Conservation (phyloP, 1,140 invertebrate species). For the Lepeophtheirus salmonis region DNA sequence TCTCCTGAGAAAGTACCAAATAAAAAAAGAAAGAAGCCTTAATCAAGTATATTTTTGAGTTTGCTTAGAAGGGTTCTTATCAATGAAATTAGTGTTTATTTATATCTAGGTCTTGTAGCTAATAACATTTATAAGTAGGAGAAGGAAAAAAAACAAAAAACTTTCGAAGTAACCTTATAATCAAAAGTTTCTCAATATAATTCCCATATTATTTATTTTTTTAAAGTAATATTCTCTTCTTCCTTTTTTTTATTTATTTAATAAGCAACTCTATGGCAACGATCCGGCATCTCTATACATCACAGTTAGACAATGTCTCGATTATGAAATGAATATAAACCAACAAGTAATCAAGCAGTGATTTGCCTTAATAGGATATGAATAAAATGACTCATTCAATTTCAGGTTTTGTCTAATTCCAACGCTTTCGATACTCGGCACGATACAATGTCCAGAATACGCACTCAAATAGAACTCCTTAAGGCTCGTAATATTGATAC, state of each 20-base stretch:
- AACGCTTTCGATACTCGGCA: not conserved
- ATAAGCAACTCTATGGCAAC: slow-evolving; percentile 6
- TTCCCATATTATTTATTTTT: no score
- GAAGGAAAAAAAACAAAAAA: no score
- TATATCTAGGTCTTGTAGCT: no score
- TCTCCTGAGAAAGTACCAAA: no score
- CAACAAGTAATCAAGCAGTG: not conserved
- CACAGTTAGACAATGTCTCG: slow-evolving; percentile 3
- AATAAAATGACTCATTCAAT: not conserved
- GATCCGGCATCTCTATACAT: slow-evolving; percentile 4
- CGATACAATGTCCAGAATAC: not conserved
- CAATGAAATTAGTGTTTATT: no score
- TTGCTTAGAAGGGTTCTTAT: no score
- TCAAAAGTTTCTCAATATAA: no score
- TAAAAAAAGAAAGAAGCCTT: no score
- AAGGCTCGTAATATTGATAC: not conserved
- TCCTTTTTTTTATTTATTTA: not conserved
- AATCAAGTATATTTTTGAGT: no score
- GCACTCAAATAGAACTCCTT: slow-evolving; percentile 1
- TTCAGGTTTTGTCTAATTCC: not conserved
- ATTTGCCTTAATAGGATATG: no score
- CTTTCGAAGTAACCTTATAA: no score
- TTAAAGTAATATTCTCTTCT: not conserved
- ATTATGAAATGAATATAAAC: slow-evolving; percentile 1
- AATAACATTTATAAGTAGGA: no score